Base-by-base conservation (phyloP, 2,113 vertebrate species). In the Rhinolophus ferrumequinum region DNA sequence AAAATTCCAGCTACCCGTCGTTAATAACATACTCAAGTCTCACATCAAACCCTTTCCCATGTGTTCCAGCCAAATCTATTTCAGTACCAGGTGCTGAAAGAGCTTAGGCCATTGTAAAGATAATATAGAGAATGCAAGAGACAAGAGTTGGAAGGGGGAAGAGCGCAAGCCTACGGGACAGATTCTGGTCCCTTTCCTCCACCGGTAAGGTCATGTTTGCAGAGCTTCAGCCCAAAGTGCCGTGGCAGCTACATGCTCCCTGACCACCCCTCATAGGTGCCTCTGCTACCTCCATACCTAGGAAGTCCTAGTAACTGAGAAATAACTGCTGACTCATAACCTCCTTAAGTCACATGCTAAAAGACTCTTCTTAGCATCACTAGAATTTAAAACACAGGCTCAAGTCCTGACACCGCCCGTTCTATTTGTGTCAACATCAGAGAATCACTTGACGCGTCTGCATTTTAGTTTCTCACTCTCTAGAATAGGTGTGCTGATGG, bases 101-200 rank as follows among this genome's bases (percentile, higher is more conserved):
- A 96, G 2, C 88, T 95, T n/a, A 96, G 90, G 87, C 19, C 28
- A 38, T 24, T 92, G 8, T 24, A 70, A 24, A 86, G 72, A 56
- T 86, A 88, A 60, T 28, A 76, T 8, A 92, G 9, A 83, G 52
- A 70, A 62, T 33, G 15, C 33, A 47, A 70, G 44, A 92, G 52
- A 56, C 2, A 66, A 41, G 9, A 76, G 33, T n/a, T 15, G 87
- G 18, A 81, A 66, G 60, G 16, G 67, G 8, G 15, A 69, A 56
- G 47, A 19, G 21, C 86, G 6, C 5, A 35, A 64, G 16, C 1
- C 2, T 30, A 3, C 0, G 4, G 24, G 19, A 30, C 2, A 62
- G 33, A 16, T 26, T 47, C 10, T 91, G 16, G 2, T 6, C n/a
- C 22, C 15, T 69, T 21, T 2, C 21, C 54, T 88, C 24, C 95